phyloP scores from a whole-genome alignment of 1,140 invertebrate species.

The Drosophila burlai region DNA sequence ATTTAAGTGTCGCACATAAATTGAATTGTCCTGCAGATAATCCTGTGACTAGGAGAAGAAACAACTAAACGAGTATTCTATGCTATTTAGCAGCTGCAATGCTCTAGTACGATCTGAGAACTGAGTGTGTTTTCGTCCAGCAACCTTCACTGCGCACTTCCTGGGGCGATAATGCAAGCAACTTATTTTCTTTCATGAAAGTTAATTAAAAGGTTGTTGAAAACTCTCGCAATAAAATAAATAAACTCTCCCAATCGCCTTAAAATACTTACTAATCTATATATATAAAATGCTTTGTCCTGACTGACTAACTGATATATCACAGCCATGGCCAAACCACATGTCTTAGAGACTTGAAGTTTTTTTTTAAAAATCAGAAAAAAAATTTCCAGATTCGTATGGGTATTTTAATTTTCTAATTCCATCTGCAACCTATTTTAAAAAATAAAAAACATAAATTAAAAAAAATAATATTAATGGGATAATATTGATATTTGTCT shows the following conservation, averaged over 20 bases:
- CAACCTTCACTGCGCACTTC: background rate
- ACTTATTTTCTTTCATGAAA: background rate
- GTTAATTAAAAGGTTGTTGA: background rate
- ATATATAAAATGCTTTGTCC: too few species aligned
- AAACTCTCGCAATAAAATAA: background rate
- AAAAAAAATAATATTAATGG: too few species aligned
- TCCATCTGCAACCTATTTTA: too few species aligned
- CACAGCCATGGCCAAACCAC: too few species aligned
- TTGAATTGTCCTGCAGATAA: slow-evolving; percentile 34
- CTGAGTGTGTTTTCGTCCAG: background rate
- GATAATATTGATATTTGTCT: too few species aligned
- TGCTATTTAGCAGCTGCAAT: background rate
- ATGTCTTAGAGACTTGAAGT: too few species aligned
- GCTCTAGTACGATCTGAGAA: background rate
- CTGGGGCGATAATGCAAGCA: background rate
- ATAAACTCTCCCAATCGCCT: background rate
- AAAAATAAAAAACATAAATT: too few species aligned
- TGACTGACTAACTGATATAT: too few species aligned
- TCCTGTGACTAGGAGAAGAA: slow-evolving; percentile 9
- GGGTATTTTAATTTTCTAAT: too few species aligned
- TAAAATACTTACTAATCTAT: too few species aligned
- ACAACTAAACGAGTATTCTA: slow-evolving; percentile 19
- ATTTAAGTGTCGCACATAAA: slow-evolving; percentile 64
- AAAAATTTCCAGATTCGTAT: too few species aligned
- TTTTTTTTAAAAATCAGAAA: too few species aligned